A percentile compares a stretch with the other conserved stretches of the same genome.
Evolutionary conservation across 2,797 vertebrate species (phyloP).

Genomic region (Lophura swinhoii): DNA sequence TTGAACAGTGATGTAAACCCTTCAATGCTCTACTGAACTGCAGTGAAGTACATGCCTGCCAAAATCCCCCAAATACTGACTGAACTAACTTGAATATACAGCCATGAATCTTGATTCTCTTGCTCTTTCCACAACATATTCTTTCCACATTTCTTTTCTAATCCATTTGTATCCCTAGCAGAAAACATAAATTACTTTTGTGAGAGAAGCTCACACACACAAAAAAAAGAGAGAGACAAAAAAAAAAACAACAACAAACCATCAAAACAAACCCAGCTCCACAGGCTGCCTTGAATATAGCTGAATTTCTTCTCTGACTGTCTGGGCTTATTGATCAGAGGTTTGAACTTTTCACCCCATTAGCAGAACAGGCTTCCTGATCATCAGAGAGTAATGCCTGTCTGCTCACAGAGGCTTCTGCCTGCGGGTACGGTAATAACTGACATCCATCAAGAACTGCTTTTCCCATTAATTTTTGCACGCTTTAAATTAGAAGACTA

Average conservation of each 20-base stretch:
- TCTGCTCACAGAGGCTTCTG: neutral
- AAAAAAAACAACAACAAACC: neutral
- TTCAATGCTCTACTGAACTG: neutral
- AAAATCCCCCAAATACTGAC: neutral
- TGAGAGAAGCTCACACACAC: neutral
- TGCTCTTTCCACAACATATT: neutral
- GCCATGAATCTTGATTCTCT: neutral
- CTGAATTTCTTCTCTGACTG: neutral
- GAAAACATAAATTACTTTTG: neutral
- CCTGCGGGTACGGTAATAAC: neutral
- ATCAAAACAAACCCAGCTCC: neutral
- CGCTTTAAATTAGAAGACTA: neutral
- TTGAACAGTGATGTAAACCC: neutral
- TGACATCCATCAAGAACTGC: neutral
- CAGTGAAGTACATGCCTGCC: neutral
- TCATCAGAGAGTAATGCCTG: neutral
- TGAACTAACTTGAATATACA: neutral
- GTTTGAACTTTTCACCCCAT: constrained; percentile 50
- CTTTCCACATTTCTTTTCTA: neutral
- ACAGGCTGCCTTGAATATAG: neutral
- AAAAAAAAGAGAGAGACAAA: neutral
- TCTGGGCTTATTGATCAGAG: constrained; percentile 28
- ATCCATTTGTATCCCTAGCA: neutral
- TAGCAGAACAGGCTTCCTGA: neutral
- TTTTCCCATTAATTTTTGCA: neutral